Conservation (phyloP, 2,113 vertebrate genomes). For the Poeciliopsis retropinna region DNA sequence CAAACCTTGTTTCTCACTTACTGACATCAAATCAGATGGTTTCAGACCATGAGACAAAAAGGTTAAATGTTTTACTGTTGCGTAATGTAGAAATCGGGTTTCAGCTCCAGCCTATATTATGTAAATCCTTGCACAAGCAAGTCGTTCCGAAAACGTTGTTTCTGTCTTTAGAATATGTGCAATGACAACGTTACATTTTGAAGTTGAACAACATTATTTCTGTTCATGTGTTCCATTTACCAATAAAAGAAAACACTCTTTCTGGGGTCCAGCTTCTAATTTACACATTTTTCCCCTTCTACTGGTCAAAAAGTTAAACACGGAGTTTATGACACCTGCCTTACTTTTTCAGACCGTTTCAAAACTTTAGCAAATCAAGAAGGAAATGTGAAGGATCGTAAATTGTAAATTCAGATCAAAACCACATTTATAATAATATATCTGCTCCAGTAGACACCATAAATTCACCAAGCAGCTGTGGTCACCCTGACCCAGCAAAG, state of each 20-base stretch:
- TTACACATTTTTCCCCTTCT: constrained; percentile 2
- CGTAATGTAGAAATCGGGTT: too few relatives aligned
- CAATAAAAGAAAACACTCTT: not conserved
- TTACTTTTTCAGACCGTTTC: not conserved
- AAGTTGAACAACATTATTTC: too few relatives aligned
- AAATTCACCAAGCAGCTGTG: constrained; percentile 32
- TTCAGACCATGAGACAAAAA: too few relatives aligned
- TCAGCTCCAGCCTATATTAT: too few relatives aligned
- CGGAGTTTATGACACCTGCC: not conserved
- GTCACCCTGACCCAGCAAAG: constrained; percentile 24
- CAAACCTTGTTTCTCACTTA: too few relatives aligned
- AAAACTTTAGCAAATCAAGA: not conserved
- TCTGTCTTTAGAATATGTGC: too few relatives aligned
- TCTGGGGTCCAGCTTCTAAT: not conserved
- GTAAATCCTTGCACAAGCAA: too few relatives aligned
- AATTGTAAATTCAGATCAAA: constrained; percentile 6
- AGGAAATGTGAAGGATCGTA: not conserved
- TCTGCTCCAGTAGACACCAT: constrained; percentile 3
- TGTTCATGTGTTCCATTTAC: not conserved
- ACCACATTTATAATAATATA: constrained; percentile 7
- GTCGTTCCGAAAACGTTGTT: too few relatives aligned
- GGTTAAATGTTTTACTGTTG: too few relatives aligned
- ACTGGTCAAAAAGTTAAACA: not conserved
- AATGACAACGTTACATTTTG: too few relatives aligned
- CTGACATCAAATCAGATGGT: too few relatives aligned